Evolutionary conservation across 1,140 invertebrate genomes (phyloP).

Genomic region (Acromyrmex echinatior): DNA sequence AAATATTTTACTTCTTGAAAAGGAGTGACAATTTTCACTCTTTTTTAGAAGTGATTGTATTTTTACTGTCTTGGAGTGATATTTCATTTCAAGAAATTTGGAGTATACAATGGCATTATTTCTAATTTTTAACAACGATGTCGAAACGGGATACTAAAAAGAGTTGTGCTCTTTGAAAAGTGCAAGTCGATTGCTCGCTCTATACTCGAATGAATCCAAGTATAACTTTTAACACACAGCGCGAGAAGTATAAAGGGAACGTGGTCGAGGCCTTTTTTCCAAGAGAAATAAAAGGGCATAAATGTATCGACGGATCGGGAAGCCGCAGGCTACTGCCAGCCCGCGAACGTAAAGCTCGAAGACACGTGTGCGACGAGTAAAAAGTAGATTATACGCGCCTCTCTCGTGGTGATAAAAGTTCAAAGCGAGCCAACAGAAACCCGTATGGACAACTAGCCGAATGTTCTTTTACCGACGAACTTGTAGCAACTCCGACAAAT

Average conservation of each 20-base stretch:
- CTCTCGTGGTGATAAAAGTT: constrained; percentile 74
- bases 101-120: background rate
- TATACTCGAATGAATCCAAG: constrained; percentile 7
- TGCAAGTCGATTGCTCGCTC: constrained; percentile 14
- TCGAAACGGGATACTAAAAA: background rate
- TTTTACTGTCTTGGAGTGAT: no score
- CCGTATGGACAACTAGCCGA: constrained; percentile 45
- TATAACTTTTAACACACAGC: constrained; percentile 72
- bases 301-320: constrained; percentile 71
- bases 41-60: no score
- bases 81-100: background rate
- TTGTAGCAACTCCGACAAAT: constrained; percentile 12
- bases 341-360: constrained; percentile 70
- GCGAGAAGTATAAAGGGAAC: constrained; percentile 64
- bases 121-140: background rate
- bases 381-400: constrained; percentile 66
- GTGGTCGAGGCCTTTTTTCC: constrained; percentile 34
- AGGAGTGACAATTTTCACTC: no score
- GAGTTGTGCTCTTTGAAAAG: background rate
- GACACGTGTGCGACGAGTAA: constrained; percentile 69
- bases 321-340: constrained; percentile 60
- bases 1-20: no score
- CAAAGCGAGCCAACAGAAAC: constrained; percentile 68
- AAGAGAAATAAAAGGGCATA: constrained; percentile 68
- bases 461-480: constrained; percentile 31